Conservation (phyloP, 1,140 invertebrate genomes). For the Microplitis demolitor region DNA sequence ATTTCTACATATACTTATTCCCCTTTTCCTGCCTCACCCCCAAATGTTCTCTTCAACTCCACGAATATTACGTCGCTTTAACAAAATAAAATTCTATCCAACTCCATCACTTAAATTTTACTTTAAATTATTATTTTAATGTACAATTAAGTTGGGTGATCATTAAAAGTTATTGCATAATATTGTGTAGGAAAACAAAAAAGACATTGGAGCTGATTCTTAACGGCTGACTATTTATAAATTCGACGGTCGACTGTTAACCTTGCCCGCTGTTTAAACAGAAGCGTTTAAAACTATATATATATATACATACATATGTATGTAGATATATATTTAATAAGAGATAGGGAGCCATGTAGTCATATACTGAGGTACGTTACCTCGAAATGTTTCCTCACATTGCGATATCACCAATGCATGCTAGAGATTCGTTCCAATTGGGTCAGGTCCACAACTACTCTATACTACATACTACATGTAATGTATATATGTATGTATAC, state of each 20-base stretch:
- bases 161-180: background rate
- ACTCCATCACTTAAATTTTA: no score
- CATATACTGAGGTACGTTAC: background rate
- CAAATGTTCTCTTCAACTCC: background rate
- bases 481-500: no score
- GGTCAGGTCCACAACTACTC: conserved; percentile 35
- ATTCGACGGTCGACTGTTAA: conserved; percentile 50
- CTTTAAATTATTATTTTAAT: no score
- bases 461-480: background rate
- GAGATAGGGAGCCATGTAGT: background rate
- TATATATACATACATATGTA: background rate
- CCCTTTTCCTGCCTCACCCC: background rate
- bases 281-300: background rate
- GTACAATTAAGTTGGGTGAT: no score
- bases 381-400: conserved; percentile 12
- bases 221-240: conserved; percentile 44
- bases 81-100: no score
- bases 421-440: conserved; percentile 38
- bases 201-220: no score
- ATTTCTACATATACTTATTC: background rate
- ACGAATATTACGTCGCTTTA: no score
- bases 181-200: background rate
- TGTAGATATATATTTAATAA: no score
- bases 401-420: background rate
- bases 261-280: conserved; percentile 47